phyloP scores from a whole-genome alignment of 2,113 vertebrate species.

The Saccopteryx leptura region DNA sequence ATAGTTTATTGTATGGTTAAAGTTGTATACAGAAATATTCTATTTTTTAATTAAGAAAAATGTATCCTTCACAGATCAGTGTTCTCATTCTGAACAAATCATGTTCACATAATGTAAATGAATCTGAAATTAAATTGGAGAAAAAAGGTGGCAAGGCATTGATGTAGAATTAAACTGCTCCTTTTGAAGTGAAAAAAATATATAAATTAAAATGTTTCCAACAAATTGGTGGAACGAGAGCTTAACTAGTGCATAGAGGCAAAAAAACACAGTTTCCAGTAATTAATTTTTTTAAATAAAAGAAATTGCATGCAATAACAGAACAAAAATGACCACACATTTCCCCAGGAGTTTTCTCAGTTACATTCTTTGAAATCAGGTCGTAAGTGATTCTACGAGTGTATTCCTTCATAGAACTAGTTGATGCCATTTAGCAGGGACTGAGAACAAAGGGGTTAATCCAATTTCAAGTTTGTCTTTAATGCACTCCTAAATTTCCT shows the following conservation, averaged over 20 bases:
- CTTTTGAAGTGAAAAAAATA: not conserved
- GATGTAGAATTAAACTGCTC: conserved; percentile 36
- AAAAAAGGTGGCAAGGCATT: not conserved
- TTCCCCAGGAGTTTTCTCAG: not conserved
- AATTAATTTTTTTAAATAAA: conserved; percentile 53
- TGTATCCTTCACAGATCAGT: not conserved
- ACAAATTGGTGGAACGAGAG: conserved; percentile 26
- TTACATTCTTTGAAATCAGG: conserved; percentile 42
- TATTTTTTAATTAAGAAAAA: not conserved
- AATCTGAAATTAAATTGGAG: conserved; percentile 51
- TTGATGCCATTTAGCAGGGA: conserved; percentile 32
- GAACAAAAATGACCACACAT: conserved; percentile 8
- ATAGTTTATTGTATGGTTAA: not conserved
- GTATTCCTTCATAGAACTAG: not conserved
- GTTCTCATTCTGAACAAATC: not conserved
- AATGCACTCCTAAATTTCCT: conserved; percentile 49
- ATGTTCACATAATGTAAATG: conserved; percentile 58
- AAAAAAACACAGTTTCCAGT: not conserved
- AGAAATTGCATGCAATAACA: conserved; percentile 38
- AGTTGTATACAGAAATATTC: not conserved
- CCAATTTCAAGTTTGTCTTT: conserved; percentile 74
- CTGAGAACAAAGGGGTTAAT: conserved; percentile 68
- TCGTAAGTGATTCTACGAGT: not conserved
- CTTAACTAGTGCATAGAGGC: not conserved
- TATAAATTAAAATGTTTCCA: conserved; percentile 69